phyloP scores from a whole-genome alignment of 2,888 invertebrate species.

The Lycophotia porphyrea region DNA sequence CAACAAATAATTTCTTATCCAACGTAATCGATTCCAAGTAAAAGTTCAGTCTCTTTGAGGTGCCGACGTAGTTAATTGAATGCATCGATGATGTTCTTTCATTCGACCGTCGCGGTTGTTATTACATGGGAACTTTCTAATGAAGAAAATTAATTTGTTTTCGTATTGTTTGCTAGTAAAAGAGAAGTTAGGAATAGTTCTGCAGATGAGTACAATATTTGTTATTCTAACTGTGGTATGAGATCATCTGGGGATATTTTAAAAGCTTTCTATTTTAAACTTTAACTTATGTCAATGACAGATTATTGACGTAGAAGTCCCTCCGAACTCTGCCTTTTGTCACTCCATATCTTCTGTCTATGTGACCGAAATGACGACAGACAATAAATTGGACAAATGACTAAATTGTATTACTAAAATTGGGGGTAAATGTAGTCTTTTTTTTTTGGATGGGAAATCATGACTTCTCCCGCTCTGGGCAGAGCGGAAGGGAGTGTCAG shows the following conservation, averaged over 20 bases:
- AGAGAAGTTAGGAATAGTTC: not conserved
- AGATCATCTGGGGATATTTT: not conserved
- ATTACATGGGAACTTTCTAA: constrained; percentile 21
- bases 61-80: constrained; percentile 77
- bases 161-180: not conserved
- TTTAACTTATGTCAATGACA: not conserved
- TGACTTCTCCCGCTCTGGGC: too few relatives aligned
- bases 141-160: constrained; percentile 29
- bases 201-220: not conserved
- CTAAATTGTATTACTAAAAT: not conserved
- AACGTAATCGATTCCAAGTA: constrained; percentile 34
- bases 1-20: constrained; percentile 34
- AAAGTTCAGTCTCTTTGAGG: constrained; percentile 52
- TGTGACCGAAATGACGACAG: not conserved
- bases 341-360: not conserved
- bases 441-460: too few relatives aligned
- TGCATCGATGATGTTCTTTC: constrained; percentile 72
- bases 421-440: not conserved
- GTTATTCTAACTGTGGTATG: not conserved
- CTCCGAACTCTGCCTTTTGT: not conserved
- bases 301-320: not conserved
- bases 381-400: not conserved
- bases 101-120: constrained; percentile 42
- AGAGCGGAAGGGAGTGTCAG: too few relatives aligned
- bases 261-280: not conserved